Base-by-base conservation (phyloP, 2,113 vertebrate species). In the Oreochromis spilurus region DNA sequence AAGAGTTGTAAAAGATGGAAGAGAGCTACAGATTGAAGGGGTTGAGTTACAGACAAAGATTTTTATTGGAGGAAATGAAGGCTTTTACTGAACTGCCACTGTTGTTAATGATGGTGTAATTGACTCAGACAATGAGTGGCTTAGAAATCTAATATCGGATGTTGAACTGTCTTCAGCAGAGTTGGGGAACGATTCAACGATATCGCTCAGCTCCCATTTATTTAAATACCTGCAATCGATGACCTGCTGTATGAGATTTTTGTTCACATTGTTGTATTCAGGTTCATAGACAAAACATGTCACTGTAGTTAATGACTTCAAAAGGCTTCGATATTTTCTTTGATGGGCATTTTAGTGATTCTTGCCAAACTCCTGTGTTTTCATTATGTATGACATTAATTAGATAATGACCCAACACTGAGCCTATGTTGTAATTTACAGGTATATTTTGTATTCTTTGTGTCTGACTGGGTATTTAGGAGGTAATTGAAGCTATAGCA, bases 401-500 rank as follows among this genome's bases (percentile, higher is more conserved):
- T 29, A 19, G 43, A 7, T 50, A 48, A 29, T 77, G 9, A 48
- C 31, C 40, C 24, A 8, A 29, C 70, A 31, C 3, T 77, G 26
- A 50, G 9, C 43, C 24, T 19, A 29, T 77, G 70, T 19, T 50
- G 9, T 3, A 2, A 29, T 60, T n/a, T 38, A 7, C 9, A 45
- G 9, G 31, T 29, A 9, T 10, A 2, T 31, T 21, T 16, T 34
- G 4, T 16, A 0, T 67, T 55, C 14, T 57, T 82, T 36, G n/a
- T 65, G 12, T 87, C 7, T 84, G 8, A 48, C 55, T 67, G 60
- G 83, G 40, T 87, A 29, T 95, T 90, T 78, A 99, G 99, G 98
- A 99, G 94, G 98, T 99, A 62, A 99, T 99, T 89, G 99, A 99
- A 97, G 99, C 98, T 16, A 99, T 99, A 34, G 97, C 97, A 36